A percentile compares a stretch with the other conserved stretches of the same genome.
Evolutionary conservation across 1,140 invertebrate species (phyloP).

Genomic region (Nasonia vitripennis): DNA sequence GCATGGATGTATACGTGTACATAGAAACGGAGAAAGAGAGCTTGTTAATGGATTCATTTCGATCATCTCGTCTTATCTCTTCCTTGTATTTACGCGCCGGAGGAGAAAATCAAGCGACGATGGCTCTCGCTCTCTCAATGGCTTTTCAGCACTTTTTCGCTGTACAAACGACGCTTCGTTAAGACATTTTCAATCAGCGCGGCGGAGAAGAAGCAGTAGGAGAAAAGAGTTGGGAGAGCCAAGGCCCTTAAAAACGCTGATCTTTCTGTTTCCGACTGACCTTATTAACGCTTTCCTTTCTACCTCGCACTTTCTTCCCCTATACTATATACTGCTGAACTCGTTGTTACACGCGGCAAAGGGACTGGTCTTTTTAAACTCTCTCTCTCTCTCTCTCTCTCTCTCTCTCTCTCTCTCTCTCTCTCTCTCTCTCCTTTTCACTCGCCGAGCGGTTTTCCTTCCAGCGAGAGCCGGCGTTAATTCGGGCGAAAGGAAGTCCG

Average conservation of each 20-base stretch:
- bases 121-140: constrained; percentile 50
- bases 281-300: constrained; percentile 10
- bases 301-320: background rate
- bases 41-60: constrained; percentile 74
- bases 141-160: constrained; percentile 61
- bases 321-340: background rate
- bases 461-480: background rate
- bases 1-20: background rate
- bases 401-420: background rate
- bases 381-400: background rate
- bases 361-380: background rate
- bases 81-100: background rate
- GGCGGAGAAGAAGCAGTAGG: background rate
- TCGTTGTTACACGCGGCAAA: background rate
- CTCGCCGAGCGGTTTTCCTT: background rate
- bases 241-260: constrained; percentile 53
- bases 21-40: constrained; percentile 65
- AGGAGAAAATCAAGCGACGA: constrained; percentile 15
- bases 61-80: constrained; percentile 62
- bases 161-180: constrained; percentile 60
- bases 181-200: constrained; percentile 65
- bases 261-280: constrained; percentile 55
- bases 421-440: background rate
- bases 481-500: constrained; percentile 21
- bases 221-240: background rate